A percentile compares a stretch with the other conserved stretches of the same genome.
Conservation (phyloP, 2,113 vertebrate species). For the Channa maculata region DNA sequence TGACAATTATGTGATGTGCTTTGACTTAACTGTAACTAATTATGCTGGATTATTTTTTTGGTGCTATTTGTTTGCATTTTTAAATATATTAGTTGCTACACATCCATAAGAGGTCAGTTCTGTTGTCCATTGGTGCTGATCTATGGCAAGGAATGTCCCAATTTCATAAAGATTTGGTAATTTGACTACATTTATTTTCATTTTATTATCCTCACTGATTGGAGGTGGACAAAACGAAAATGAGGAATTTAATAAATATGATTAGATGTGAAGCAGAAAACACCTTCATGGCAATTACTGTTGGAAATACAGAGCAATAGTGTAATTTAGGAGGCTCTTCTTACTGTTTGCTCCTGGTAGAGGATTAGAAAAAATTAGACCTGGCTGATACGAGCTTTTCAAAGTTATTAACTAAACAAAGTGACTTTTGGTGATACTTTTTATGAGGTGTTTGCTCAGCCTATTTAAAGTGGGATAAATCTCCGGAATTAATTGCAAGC, state of each 20-base stretch:
- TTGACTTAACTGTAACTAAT: neutral
- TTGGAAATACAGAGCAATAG: slow-evolving; percentile 54
- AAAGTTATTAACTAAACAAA: slow-evolving; percentile 81
- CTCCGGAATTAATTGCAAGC: slow-evolving; percentile 25
- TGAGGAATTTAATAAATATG: slow-evolving; percentile 62
- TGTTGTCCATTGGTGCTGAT: slow-evolving; percentile 6
- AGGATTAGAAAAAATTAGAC: slow-evolving; percentile 77
- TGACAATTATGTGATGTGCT: neutral
- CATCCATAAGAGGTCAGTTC: slow-evolving; percentile 18
- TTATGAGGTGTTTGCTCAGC: slow-evolving; percentile 66
- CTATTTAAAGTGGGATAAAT: slow-evolving; percentile 47
- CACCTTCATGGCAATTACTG: slow-evolving; percentile 67
- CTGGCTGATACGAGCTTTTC: slow-evolving; percentile 57
- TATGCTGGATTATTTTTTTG: neutral
- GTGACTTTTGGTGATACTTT: slow-evolving; percentile 65
- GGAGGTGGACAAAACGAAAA: slow-evolving; percentile 53
- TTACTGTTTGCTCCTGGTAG: slow-evolving; percentile 72
- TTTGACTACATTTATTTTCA: slow-evolving; percentile 56
- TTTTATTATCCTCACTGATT: slow-evolving; percentile 31
- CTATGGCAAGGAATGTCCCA: slow-evolving; percentile 32
- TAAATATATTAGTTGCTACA: slow-evolving; percentile 24
- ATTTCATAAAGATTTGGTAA: slow-evolving; percentile 25
- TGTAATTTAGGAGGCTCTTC: slow-evolving; percentile 60
- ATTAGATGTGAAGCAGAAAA: slow-evolving; percentile 65
- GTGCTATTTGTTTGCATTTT: slow-evolving; percentile 37